Evolutionary conservation across 1,140 invertebrate species (phyloP).

Genomic region (Halyomorpha halys): DNA sequence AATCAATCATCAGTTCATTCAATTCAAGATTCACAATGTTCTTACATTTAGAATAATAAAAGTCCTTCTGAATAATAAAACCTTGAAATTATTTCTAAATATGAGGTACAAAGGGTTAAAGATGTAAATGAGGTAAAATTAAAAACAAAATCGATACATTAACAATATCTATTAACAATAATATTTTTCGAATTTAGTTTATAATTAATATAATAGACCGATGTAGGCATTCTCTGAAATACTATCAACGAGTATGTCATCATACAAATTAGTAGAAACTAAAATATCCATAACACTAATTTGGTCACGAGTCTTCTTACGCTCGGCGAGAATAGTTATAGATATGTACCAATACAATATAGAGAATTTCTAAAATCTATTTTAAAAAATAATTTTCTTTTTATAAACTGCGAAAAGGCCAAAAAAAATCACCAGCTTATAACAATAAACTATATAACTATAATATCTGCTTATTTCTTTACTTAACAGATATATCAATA

Average conservation of each 20-base stretch:
- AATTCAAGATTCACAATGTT: too few relatives aligned
- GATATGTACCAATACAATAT: slow-evolving; percentile 25
- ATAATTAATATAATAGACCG: background rate
- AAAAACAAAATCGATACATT: background rate
- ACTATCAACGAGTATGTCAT: too few relatives aligned
- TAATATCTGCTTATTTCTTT: background rate
- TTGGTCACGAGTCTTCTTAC: slow-evolving; percentile 4
- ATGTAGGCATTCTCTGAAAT: too few relatives aligned
- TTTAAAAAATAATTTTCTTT: slow-evolving; percentile 16
- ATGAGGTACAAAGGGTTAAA: too few relatives aligned
- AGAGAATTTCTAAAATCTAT: slow-evolving; percentile 16
- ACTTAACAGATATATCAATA: background rate
- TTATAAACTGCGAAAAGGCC: slow-evolving; percentile 18
- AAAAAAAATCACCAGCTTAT: slow-evolving; percentile 13
- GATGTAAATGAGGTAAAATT: too few relatives aligned
- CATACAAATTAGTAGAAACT: background rate
- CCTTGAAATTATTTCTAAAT: too few relatives aligned
- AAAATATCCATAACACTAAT: background rate
- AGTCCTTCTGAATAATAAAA: too few relatives aligned
- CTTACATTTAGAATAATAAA: too few relatives aligned
- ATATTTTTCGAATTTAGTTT: background rate
- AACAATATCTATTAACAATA: background rate
- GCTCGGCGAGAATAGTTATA: slow-evolving; percentile 10
- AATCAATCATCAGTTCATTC: too few relatives aligned
- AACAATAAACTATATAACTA: slow-evolving; percentile 2